Conservation (phyloP, 2,888 invertebrate species). For the Dexiosoma caninum region DNA sequence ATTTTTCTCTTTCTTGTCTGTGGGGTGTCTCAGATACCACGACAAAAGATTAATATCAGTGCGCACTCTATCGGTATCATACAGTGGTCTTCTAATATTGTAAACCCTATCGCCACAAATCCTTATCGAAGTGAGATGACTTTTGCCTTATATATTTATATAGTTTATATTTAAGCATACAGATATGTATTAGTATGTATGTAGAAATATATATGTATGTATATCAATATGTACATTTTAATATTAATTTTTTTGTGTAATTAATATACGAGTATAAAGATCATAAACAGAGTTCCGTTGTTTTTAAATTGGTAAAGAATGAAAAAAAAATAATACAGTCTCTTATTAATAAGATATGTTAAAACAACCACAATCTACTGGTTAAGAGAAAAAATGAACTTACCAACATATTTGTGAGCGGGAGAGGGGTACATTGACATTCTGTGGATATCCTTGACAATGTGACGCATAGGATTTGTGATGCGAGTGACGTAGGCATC, state of each 20-base stretch:
- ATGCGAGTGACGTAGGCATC: slow-evolving; percentile 86
- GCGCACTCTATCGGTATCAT: slow-evolving; percentile 85
- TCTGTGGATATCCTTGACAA: slow-evolving; percentile 81
- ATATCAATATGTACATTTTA: slow-evolving; percentile 15
- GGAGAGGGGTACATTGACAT: slow-evolving; percentile 85
- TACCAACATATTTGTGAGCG: slow-evolving; percentile 84
- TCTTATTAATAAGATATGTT: slow-evolving; percentile 7
- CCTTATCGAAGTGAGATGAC: slow-evolving; percentile 89
- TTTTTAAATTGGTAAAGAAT: slow-evolving; percentile 32
- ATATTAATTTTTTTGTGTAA: not conserved
- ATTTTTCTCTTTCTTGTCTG: slow-evolving; percentile 78
- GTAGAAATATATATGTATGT: slow-evolving; percentile 16
- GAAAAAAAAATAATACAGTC: slow-evolving; percentile 29
- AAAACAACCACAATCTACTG: not conserved
- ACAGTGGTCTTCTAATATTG: slow-evolving; percentile 85
- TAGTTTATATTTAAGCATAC: not conserved
- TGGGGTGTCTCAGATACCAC: slow-evolving; percentile 90
- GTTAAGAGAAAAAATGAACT: slow-evolving; percentile 64
- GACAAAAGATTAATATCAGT: slow-evolving; percentile 92
- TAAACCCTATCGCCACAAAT: slow-evolving; percentile 90
- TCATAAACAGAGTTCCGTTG: slow-evolving; percentile 2
- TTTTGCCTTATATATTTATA: slow-evolving; percentile 81
- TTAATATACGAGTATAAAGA: not conserved
- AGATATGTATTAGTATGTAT: slow-evolving; percentile 6
- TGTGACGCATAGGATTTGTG: slow-evolving; percentile 82